Conservation (phyloP, 2,797 vertebrate genomes). For the Threskiornis aethiopicus region DNA sequence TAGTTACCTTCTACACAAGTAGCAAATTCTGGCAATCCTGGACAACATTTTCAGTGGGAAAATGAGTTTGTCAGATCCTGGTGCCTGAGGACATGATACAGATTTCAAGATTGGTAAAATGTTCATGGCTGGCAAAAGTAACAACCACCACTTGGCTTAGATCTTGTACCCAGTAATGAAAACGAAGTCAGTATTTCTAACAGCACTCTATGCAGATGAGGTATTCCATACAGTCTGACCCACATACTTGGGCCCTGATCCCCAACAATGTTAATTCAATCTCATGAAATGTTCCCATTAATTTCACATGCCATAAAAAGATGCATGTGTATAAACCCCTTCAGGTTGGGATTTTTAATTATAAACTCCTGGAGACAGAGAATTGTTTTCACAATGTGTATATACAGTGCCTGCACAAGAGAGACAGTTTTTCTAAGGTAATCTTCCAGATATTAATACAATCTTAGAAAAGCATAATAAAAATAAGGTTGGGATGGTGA, state of each 20-base stretch:
- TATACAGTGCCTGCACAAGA: background rate
- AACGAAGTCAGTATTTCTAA: background rate
- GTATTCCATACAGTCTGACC: background rate
- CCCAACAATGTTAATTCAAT: background rate
- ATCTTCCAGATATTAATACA: background rate
- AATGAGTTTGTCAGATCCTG: background rate
- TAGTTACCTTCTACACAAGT: background rate
- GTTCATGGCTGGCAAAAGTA: background rate
- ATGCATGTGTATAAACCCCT: background rate
- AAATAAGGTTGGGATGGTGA: background rate
- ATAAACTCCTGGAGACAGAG: background rate
- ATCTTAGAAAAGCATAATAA: background rate
- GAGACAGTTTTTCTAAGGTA: background rate
- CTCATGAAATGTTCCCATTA: background rate
- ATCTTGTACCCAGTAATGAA: background rate
- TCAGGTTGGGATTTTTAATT: background rate
- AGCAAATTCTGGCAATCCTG: background rate
- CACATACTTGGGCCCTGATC: background rate
- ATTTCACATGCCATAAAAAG: background rate
- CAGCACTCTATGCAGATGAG: background rate
- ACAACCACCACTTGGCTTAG: background rate
- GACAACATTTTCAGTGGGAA: background rate
- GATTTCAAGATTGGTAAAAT: background rate
- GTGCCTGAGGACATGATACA: rapidly evolving
- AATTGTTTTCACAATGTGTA: background rate